Base-by-base conservation (phyloP, 2,797 vertebrate species). In the Gorsachius magnificus region DNA sequence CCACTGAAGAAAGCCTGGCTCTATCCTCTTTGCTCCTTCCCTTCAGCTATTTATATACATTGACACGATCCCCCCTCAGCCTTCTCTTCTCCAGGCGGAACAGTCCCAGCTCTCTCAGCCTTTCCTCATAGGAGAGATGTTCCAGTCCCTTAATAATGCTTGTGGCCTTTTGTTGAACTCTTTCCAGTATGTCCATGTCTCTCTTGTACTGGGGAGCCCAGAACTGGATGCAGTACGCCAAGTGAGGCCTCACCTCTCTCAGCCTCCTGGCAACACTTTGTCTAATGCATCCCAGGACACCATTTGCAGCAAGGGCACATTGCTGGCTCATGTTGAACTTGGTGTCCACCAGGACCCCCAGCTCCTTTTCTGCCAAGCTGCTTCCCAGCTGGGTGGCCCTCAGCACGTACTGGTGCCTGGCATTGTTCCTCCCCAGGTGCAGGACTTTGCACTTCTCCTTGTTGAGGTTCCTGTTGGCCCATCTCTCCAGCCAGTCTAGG, bases 191-290 rank as follows among this genome's bases (percentile, higher is more conserved):
- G 28, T 20, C 45, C 31, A 29, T 53, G 28, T 29, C 7, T 69
- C 21, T 87, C 21, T 45, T 25, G 5, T 54, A 24, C 53, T 22
- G 13, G 38, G 45, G 5, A 84, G 20, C 48, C 38, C 21, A 56
- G 46, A 43, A n/a, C 36, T 38, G 33, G 28, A 22, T 6, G 16
- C 5, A 14, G 31, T 53, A 69, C 19, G 65, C 31, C 16, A 48
- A 6, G 8, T 36, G 29, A 25, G 26, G 26, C 64, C 50, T 66
- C 19, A 14, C 22, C 53, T 86, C n/a, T 68, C 31, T 57, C 50
- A 51, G 0, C 26, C 22, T 33, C 2, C 28, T 57, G 75, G 8
- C n/a, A 53, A 26, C 7, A 18, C 9, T 51, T 38, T 5, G 5
- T 48, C 25, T 66, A 60, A 65, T 21, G 41, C 43, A 61, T 21